Percentiles rank a stretch among this genome's conserved stretches.
Evolutionary conservation across 1,140 invertebrate genomes (phyloP).

Genomic region (Halictus rubicundus): DNA sequence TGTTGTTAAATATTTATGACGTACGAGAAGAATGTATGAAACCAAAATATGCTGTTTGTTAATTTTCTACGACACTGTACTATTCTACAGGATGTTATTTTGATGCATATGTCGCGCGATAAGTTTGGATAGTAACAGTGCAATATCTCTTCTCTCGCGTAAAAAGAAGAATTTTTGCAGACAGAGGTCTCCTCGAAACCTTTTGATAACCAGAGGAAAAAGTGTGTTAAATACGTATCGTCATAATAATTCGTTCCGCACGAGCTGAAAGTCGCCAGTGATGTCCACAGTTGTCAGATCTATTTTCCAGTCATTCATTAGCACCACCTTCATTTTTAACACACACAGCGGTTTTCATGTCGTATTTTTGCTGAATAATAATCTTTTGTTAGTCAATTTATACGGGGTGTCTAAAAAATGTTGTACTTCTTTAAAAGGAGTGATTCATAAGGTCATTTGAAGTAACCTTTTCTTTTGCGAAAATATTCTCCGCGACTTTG

Average conservation of each 20-base stretch:
- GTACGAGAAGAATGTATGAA: no score
- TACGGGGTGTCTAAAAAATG: no score
- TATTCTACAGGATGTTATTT: neutral
- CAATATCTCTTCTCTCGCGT: neutral
- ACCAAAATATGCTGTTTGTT: neutral
- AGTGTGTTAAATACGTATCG: neutral
- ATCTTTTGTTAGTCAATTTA: no score
- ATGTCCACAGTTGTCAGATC: neutral
- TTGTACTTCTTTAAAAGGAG: no score
- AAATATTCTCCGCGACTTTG: no score
- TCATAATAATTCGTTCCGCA: neutral
- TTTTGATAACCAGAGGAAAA: neutral
- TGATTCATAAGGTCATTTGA: no score
- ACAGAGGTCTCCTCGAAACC: neutral
- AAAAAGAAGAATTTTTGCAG: slow-evolving; percentile 3
- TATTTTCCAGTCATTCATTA: neutral
- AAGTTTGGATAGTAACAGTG: neutral
- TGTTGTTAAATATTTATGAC: no score
- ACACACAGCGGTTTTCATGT: no score
- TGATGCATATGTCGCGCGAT: neutral
- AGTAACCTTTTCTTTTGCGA: no score
- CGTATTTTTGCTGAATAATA: no score
- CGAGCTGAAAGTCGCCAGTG: no score
- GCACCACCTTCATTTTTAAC: no score
- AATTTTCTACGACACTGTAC: neutral